Conservation (phyloP, 1,140 invertebrate species). For the Helicoverpa armigera region DNA sequence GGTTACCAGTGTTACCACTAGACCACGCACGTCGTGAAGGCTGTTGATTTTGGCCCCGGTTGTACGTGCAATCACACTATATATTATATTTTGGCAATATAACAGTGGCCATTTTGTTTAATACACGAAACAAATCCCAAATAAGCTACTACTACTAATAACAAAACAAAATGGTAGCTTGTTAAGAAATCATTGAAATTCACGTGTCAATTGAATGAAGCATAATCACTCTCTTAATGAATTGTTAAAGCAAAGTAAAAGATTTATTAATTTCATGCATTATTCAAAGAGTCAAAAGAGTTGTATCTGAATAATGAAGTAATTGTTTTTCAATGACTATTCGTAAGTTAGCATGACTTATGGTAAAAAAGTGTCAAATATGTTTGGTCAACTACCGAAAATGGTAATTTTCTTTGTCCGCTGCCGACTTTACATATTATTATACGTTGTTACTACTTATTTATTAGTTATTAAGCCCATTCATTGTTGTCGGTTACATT, state of each 20-base stretch:
- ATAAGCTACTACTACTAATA: no score
- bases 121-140: background rate
- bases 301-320: no score
- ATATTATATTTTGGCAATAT: background rate
- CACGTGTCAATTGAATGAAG: no score
- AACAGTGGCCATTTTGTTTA: background rate
- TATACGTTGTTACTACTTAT: conserved; percentile 4
- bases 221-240: no score
- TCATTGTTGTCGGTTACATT: conserved; percentile 20
- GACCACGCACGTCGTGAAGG: background rate
- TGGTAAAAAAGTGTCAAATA: background rate
- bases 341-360: background rate
- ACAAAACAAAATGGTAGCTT: no score
- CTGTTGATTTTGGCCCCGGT: background rate
- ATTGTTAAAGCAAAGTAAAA: no score
- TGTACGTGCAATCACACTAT: background rate
- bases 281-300: no score
- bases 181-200: no score
- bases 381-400: conserved; percentile 7
- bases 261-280: no score
- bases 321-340: no score
- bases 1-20: background rate
- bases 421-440: background rate
- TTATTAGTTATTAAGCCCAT: background rate
- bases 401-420: conserved; percentile 27